These are phyloP conservation scores for Gallinago nigripennis DNA, from an alignment of 2,797 vertebrate genomes.

Conservation along the genomic window DNA sequence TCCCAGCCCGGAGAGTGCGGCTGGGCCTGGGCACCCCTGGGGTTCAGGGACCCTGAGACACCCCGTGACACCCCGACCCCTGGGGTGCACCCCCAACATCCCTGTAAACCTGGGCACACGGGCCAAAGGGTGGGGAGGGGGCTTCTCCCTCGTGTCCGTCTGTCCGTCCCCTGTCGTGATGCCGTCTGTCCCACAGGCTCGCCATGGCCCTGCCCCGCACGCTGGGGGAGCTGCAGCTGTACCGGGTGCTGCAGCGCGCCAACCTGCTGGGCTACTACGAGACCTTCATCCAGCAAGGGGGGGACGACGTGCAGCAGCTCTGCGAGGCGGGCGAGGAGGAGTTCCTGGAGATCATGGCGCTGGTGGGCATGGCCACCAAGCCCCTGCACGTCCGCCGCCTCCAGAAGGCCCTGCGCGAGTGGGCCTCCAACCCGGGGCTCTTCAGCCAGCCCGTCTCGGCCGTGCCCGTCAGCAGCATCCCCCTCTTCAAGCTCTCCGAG, in stretches of 20 bases:
- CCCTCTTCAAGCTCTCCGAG: conserved; percentile 90
- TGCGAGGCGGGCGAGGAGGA: conserved; percentile 97
- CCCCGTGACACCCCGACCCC: accelerated
- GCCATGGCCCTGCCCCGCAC: conserved; percentile 94
- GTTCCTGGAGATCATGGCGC: conserved; percentile 98
- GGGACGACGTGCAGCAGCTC: conserved; percentile 96
- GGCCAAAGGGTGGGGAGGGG: not conserved
- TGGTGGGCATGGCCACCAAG: conserved; percentile 99
- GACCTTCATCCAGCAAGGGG: conserved; percentile 99
- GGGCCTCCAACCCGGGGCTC: conserved; percentile 93
- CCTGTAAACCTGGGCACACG: too few relatives aligned
- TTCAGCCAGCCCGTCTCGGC: conserved; percentile 90
- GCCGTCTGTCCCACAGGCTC: conserved; percentile 48
- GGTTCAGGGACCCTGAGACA: not conserved
- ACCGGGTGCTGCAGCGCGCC: conserved; percentile 93
- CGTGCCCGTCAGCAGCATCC: conserved; percentile 87
- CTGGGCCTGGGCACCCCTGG: accelerated
- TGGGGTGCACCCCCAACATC: accelerated
- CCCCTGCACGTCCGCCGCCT: conserved; percentile 95
- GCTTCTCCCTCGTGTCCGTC: accelerated
- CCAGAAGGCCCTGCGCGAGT: conserved; percentile 95
- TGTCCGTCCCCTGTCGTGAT: not conserved
- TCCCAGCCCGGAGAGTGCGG: accelerated
- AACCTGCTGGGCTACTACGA: conserved; percentile 97
- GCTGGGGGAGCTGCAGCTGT: conserved; percentile 95